Percentiles rank a stretch among this genome's conserved stretches.
Evolutionary conservation across 2,888 invertebrate species (phyloP).

Genomic region (Odontothrips loti): DNA sequence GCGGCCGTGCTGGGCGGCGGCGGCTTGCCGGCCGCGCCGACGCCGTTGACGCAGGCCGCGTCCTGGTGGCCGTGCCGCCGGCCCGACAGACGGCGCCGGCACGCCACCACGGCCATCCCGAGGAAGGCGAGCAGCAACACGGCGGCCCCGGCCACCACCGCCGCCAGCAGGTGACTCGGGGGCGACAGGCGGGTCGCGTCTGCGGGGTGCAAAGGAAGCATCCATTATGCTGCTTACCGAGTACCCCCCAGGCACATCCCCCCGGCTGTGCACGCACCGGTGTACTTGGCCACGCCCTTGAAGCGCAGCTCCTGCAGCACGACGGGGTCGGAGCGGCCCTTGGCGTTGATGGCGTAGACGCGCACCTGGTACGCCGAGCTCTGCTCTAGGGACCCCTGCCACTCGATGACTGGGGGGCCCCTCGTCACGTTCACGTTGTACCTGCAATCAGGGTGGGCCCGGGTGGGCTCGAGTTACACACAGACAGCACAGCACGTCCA

Average conservation of each 20-base stretch:
- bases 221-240: too few relatives aligned
- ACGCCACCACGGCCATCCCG: constrained; percentile 69
- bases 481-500: not conserved
- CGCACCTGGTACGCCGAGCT: constrained; percentile 72
- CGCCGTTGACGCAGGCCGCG: constrained; percentile 47
- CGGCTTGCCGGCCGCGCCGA: constrained; percentile 45
- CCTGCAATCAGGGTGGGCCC: constrained; percentile 42
- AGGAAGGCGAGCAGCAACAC: constrained; percentile 71
- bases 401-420: constrained; percentile 64
- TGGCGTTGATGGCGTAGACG: constrained; percentile 80
- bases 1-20: constrained; percentile 46
- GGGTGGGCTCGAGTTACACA: too few relatives aligned
- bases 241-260: not conserved
- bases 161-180: constrained; percentile 71
- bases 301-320: constrained; percentile 79
- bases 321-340: constrained; percentile 78
- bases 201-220: constrained; percentile 43
- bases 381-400: constrained; percentile 61
- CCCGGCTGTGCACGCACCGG: constrained; percentile 56
- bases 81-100: constrained; percentile 49
- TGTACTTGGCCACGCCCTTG: constrained; percentile 80
- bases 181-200: constrained; percentile 60
- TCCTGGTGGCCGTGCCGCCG: constrained; percentile 46
- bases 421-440: constrained; percentile 61
- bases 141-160: constrained; percentile 71